Evolutionary conservation across 2,113 vertebrate species (phyloP).

Genomic region (Cyanocitta stelleri): DNA sequence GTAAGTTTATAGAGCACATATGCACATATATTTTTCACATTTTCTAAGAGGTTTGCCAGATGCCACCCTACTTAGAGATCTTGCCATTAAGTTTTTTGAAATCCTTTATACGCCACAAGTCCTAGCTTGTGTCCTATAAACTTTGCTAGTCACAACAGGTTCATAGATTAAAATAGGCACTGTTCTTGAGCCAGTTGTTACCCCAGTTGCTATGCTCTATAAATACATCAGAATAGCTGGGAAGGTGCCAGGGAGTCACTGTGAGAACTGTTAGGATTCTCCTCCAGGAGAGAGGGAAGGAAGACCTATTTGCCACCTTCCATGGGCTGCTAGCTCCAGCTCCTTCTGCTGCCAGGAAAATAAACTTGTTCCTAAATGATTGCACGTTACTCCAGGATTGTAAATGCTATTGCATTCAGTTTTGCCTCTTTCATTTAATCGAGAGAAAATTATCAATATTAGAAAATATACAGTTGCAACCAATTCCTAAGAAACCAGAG

Average conservation of each 20-base stretch:
- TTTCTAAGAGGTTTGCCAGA: not conserved
- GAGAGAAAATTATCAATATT: not conserved
- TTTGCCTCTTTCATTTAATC: not conserved
- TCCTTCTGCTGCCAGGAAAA: constrained; percentile 6
- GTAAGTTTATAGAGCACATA: not conserved
- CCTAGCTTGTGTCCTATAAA: not conserved
- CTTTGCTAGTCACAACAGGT: not conserved
- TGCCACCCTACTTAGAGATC: not conserved
- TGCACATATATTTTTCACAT: not conserved
- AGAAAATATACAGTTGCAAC: not conserved
- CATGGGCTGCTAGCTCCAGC: not conserved
- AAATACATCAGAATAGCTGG: not conserved
- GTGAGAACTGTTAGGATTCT: fast-evolving
- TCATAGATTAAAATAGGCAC: not conserved
- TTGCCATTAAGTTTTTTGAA: not conserved
- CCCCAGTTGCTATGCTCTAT: not conserved
- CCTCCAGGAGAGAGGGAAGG: not conserved
- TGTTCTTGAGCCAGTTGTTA: not conserved
- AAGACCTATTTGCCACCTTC: not conserved
- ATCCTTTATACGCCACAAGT: not conserved
- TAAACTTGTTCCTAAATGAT: not conserved
- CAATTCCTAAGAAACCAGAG: not conserved
- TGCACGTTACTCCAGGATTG: not conserved
- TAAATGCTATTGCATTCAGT: not conserved
- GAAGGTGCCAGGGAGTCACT: not conserved